These are phyloP conservation scores for Phyllotis vaccarum DNA, from an alignment of 2,797 vertebrate genomes.

Conservation along the genomic window DNA sequence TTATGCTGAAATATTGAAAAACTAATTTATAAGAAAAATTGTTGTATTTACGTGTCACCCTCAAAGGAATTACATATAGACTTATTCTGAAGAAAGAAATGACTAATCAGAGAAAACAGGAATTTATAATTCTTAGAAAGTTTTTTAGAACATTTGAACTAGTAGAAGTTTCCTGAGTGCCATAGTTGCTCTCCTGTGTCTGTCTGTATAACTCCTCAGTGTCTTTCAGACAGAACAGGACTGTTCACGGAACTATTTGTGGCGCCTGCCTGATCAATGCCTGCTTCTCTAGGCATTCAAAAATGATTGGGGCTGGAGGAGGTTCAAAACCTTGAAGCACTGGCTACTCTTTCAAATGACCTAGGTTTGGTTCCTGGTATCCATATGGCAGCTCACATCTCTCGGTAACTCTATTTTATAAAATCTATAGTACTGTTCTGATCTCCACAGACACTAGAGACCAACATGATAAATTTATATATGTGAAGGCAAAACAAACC, in stretches of 20 bases:
- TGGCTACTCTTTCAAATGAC: neutral
- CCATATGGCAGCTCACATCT: too few species aligned
- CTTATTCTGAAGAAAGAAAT: neutral
- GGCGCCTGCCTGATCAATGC: neutral
- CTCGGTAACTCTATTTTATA: neutral
- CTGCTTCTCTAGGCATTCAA: neutral
- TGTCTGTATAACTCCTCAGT: neutral
- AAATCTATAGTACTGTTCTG: neutral
- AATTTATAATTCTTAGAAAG: slow-evolving; percentile 36
- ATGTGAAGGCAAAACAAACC: neutral
- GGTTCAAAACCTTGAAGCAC: neutral
- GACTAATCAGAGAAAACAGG: neutral
- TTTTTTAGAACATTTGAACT: slow-evolving; percentile 27
- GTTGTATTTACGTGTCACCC: neutral
- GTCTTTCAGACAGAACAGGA: neutral
- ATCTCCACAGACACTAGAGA: neutral
- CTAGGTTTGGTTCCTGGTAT: neutral
- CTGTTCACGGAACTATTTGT: neutral
- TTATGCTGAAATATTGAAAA: slow-evolving; percentile 29
- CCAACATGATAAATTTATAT: neutral
- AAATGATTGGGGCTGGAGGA: too few species aligned
- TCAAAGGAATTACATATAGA: neutral
- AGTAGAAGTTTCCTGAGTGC: neutral
- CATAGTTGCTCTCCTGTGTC: neutral
- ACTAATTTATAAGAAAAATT: slow-evolving; percentile 30